phyloP scores from a whole-genome alignment of 2,888 invertebrate genomes.

The Chironomus riparius region DNA sequence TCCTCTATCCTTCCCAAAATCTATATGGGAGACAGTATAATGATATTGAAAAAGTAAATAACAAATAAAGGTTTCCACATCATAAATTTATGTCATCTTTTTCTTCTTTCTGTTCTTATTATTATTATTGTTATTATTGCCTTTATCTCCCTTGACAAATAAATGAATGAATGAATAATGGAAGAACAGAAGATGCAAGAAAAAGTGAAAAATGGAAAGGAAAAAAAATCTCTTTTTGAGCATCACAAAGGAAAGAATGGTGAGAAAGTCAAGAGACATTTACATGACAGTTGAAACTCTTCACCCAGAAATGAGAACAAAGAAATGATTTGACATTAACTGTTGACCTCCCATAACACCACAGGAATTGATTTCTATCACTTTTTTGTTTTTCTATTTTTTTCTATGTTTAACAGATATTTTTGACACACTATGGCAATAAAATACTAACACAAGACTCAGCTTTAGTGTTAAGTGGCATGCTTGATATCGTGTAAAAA shows the following conservation, averaged over 20 bases:
- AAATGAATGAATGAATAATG: not conserved
- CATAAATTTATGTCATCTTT: constrained; percentile 5
- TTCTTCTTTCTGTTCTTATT: not conserved
- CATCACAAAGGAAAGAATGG: not conserved
- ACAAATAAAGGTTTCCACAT: not conserved
- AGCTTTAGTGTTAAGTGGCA: too few relatives aligned
- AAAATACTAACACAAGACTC: not conserved
- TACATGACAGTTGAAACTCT: not conserved
- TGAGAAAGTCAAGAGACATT: not conserved
- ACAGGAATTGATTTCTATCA: not conserved
- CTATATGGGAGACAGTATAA: not conserved
- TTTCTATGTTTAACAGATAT: not conserved
- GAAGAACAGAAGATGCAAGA: not conserved
- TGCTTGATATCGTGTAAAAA: not conserved
- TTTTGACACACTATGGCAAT: not conserved
- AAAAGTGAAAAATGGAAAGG: not conserved
- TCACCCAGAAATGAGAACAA: not conserved
- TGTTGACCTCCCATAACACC: not conserved
- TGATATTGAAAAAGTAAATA: not conserved
- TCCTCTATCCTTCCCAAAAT: too few relatives aligned
- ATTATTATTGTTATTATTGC: not conserved
- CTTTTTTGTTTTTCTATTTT: not conserved
- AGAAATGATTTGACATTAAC: not conserved
- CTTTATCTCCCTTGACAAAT: not conserved
- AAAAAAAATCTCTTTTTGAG: not conserved